Conservation (phyloP, 2,797 vertebrate species). For the Silurus aristotelis region DNA sequence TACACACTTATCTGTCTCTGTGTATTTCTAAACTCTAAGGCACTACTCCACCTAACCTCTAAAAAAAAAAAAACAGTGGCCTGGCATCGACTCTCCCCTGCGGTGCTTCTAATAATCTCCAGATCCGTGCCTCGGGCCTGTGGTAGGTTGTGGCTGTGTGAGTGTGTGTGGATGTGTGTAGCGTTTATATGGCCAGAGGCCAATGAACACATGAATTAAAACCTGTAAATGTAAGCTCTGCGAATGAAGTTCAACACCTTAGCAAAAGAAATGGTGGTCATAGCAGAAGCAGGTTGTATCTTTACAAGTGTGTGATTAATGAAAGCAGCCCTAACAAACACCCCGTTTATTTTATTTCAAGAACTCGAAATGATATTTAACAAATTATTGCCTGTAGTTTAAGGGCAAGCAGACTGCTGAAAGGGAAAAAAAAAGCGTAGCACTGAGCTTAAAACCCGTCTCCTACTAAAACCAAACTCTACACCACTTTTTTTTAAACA, state of each 20-base stretch:
- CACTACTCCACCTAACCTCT: slow-evolving; percentile 41
- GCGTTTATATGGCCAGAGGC: slow-evolving; percentile 7
- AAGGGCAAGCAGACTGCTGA: neutral
- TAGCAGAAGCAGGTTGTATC: neutral
- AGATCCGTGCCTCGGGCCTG: slow-evolving; percentile 23
- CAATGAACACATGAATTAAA: slow-evolving; percentile 4
- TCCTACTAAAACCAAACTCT: slow-evolving; percentile 26
- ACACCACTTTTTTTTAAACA: slow-evolving; percentile 32
- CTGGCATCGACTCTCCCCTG: slow-evolving; percentile 31
- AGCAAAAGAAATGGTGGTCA: neutral
- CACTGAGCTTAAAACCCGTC: slow-evolving; percentile 17
- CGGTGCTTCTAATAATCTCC: slow-evolving; percentile 50
- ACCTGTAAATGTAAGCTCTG: neutral
- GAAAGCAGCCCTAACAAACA: neutral
- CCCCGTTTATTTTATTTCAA: slow-evolving; percentile 8
- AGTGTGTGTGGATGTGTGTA: slow-evolving; percentile 3
- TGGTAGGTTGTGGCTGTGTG: neutral
- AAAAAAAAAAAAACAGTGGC: slow-evolving; percentile 36
- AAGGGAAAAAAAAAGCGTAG: slow-evolving; percentile 20
- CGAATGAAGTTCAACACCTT: neutral
- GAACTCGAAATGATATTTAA: slow-evolving; percentile 22
- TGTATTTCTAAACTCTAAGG: slow-evolving; percentile 41
- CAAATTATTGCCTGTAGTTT: slow-evolving; percentile 33
- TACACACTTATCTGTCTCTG: neutral
- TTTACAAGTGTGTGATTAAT: neutral